Percentiles rank a stretch among this genome's conserved stretches.
phyloP scores from a whole-genome alignment of 2,888 invertebrate genomes.

The Aphelenchoides bicaudatus region DNA sequence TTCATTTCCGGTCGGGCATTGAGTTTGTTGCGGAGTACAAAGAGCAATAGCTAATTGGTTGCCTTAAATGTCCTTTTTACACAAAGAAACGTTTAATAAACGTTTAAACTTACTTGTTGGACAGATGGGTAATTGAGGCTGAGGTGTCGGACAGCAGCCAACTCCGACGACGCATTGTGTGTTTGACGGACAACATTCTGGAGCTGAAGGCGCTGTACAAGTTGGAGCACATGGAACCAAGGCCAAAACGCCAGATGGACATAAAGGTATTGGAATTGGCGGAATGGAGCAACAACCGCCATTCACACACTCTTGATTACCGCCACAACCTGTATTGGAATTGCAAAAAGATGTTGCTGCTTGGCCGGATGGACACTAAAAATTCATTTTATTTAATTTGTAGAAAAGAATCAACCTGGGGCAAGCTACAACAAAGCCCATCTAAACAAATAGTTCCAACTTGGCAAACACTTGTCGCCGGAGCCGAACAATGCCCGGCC shows the following conservation, averaged over 20 bases:
- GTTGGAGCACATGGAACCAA: constrained; percentile 9
- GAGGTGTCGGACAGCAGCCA: constrained; percentile 51
- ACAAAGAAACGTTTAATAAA: constrained; percentile 1
- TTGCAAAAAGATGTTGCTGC: constrained; percentile 44
- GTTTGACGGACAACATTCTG: constrained; percentile 28
- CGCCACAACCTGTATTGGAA: constrained; percentile 31
- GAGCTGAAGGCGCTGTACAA: background rate
- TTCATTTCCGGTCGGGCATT: constrained; percentile 24
- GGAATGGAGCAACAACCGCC: constrained; percentile 29
- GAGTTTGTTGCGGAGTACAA: constrained; percentile 24
- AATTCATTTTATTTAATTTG: too few species aligned
- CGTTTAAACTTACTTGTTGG: constrained; percentile 38
- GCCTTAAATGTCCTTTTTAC: too few species aligned
- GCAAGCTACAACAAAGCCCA: constrained; percentile 49
- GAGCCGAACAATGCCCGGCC: constrained; percentile 21
- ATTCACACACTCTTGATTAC: constrained; percentile 46
- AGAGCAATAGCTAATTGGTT: constrained; percentile 15
- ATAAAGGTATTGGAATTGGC: constrained; percentile 30
- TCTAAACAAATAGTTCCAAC: constrained; percentile 9
- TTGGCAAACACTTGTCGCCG: background rate
- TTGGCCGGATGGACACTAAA: constrained; percentile 49
- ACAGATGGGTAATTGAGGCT: constrained; percentile 55
- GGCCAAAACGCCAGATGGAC: constrained; percentile 19
- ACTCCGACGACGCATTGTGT: constrained; percentile 47
- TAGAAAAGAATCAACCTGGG: too few species aligned